Evolutionary conservation across 2,888 invertebrate species (phyloP), one percentile per base, ranked within the genome.

Genomic region (Conops quadrifasciatus): DNA sequence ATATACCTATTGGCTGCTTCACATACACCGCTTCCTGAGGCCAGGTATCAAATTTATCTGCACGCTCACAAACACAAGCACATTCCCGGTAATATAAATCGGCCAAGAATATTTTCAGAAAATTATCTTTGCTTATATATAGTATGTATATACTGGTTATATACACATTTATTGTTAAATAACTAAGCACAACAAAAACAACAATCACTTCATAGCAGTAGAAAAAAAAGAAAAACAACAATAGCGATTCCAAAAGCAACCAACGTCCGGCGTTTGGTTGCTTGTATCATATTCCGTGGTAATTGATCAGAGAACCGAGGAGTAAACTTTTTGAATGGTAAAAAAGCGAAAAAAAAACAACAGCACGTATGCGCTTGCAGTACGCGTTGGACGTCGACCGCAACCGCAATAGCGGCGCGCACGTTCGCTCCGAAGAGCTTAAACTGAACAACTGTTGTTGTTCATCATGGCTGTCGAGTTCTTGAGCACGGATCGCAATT

Each of bases 371-470:
- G 4, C 9, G 9, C 21, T 36, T 1, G 36, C 21, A 13, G 36
- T 21, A 21, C 30, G 16, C 63, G 45, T 45, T n/a, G 30, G 43
- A 56, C 26, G 56, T 56, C 43, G 62, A 36, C 36, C 5, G 62
- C 62, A 30, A 62, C 36, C 60, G 30, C 30, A 64, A 26, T 15
- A 47, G 47, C 45, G 47, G 45, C 47, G 47, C n/a, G 28, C 63
- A 26, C 47, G 45, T 47, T 63, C 63, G 63, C 63, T 63, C 63
- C 21, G 63, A 24, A 63, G 63, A 63, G 63, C 63, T 21, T 19
- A 21, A 47, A 15, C 24, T 15, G 13, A 47, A 24, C 15, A 26
- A 47, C 47, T 63, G 63, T 63, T 63, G 63, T 45, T 47, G 47
- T 47, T 21, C 24, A 19, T 15, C 36, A 9, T 36, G 36, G 36